Conservation (phyloP, 2,797 vertebrate species). For the Nothura maculosa region DNA sequence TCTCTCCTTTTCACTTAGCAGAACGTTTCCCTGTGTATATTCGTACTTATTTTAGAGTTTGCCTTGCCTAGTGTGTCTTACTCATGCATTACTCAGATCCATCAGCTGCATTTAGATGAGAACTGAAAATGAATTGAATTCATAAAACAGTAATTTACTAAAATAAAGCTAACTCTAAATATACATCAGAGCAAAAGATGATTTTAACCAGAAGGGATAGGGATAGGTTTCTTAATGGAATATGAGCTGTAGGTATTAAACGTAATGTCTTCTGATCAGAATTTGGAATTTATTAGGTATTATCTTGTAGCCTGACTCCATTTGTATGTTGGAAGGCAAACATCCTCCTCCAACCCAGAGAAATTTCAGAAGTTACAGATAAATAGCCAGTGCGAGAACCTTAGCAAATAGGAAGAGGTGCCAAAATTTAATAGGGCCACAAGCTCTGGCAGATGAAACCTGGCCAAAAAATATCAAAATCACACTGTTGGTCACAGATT, state of each 20-base stretch:
- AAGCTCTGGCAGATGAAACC: not conserved
- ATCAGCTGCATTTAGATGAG: not conserved
- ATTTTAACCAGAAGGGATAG: accelerated
- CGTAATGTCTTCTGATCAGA: not conserved
- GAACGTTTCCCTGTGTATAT: not conserved
- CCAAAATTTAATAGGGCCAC: not conserved
- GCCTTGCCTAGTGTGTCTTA: not conserved
- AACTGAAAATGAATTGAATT: not conserved
- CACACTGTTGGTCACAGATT: not conserved
- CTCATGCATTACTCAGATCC: not conserved
- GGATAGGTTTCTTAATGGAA: not conserved
- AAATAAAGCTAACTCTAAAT: not conserved
- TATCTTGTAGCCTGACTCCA: not conserved
- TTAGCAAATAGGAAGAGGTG: not conserved
- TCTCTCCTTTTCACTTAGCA: not conserved
- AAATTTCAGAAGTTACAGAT: not conserved
- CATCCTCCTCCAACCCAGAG: not conserved
- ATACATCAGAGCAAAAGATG: not conserved
- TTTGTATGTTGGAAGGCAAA: not conserved
- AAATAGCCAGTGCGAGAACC: not conserved
- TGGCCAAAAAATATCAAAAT: no score
- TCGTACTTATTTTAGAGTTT: not conserved
- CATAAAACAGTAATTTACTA: not conserved
- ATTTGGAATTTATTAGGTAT: not conserved
- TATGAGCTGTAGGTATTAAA: not conserved